A percentile compares a stretch with the other conserved stretches of the same genome.
phyloP scores from a whole-genome alignment of 2,797 vertebrate species.

The Poecilia gillii region DNA sequence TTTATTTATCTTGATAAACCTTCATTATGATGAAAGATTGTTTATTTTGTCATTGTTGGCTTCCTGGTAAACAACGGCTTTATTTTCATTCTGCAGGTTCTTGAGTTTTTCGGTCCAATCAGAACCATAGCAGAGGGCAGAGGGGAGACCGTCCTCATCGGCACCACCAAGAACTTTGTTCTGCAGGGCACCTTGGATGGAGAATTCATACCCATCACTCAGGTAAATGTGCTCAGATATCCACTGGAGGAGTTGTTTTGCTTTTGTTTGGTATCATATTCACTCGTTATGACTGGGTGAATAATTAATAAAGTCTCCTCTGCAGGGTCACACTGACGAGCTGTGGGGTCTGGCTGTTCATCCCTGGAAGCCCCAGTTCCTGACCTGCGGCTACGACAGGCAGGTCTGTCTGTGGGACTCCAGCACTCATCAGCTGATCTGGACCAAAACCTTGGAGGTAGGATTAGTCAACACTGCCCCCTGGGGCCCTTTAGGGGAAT shows the following conservation, averaged over 20 bases:
- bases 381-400: constrained; percentile 94
- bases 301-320: not conserved
- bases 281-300: not conserved
- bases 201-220: constrained; percentile 92
- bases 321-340: constrained; percentile 95
- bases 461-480: constrained; percentile 55
- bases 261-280: not conserved
- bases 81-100: constrained; percentile 83
- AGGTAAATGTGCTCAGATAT: constrained; percentile 77
- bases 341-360: constrained; percentile 95
- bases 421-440: constrained; percentile 88
- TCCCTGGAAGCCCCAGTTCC: constrained; percentile 89
- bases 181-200: constrained; percentile 91
- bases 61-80: constrained; percentile 16
- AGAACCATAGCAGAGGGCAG: constrained; percentile 94
- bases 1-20: not conserved
- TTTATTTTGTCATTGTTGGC: not conserved
- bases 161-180: constrained; percentile 95
- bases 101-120: constrained; percentile 93
- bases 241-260: not conserved
- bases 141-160: constrained; percentile 91
- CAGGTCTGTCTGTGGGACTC: constrained; percentile 95
- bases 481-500: constrained; percentile 33
- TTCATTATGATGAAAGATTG: constrained; percentile 5
- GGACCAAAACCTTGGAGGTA: constrained; percentile 94